Base-by-base conservation (phyloP, 2,888 invertebrate species). In the Diarsia brunnea region DNA sequence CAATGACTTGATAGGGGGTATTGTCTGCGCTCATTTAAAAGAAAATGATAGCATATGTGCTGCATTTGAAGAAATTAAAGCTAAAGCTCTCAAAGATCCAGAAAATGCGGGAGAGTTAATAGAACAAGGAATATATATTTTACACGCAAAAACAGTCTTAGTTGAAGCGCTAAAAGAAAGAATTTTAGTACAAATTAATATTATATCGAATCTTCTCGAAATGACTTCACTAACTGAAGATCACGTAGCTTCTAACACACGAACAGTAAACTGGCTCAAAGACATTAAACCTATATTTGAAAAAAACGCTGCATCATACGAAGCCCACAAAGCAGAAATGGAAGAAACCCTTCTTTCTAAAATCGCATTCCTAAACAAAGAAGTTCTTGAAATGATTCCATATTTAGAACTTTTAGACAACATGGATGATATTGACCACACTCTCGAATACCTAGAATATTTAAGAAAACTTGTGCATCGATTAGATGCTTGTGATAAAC, bases 271-370 rank as follows among this genome's bases (percentile, higher is more conserved):
- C 86, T 99, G 99, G 99, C 95, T 99, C 2, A 97, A 97, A 80
- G 97, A 98, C 55, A 98, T 99, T 69, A 98, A 98, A 89, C 98
- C 98, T 0, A 97, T 99, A 75, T 98, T 99, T 89, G 98, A 98
- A 51, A 97, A 97, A 87, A 98, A 98, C 92, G 98, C 98, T 68
- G 97, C 97, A 16, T 96, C 98, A 87, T 98, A 98, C 91, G 99
- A 99, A 95, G 97, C 98, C 31, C 97, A 97, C 75, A 99, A 99
- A 95, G 98, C 97, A 83, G 97, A 98, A 86, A 98, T 99, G 93
- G 99, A 99, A 95, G 99, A 99, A 89, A 97, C 97, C 81, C 94
- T 99, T 74, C 97, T 97, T 84, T 97, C 97, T 69, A 97, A 97
- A 84, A 97, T 98, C 14, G 97, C 97, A 75, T 97, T 97, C 86